Evolutionary conservation across 2,888 invertebrate species (phyloP).

Genomic region (Formica aserva): DNA sequence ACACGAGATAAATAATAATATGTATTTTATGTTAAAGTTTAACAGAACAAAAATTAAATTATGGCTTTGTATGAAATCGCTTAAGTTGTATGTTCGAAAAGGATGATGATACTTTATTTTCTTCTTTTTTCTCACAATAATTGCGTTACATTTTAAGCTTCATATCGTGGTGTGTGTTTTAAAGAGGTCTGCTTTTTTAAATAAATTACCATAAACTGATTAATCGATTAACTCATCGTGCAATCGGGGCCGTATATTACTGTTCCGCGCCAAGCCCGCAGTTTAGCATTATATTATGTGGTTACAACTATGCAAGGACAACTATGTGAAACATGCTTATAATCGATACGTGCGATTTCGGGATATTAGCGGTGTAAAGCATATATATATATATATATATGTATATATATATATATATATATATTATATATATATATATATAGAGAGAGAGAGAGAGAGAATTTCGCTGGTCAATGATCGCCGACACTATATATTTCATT

Average conservation of each 20-base stretch:
- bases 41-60: constrained; percentile 1
- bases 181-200: constrained; percentile 12
- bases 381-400: background rate
- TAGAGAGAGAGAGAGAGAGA: background rate
- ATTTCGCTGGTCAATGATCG: constrained; percentile 17
- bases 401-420: no score
- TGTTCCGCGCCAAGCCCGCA: constrained; percentile 16
- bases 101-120: background rate
- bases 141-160: background rate
- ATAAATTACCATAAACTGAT: constrained; percentile 29
- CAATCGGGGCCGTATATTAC: constrained; percentile 27
- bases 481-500: constrained; percentile 29
- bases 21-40: background rate
- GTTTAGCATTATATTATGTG: constrained; percentile 45
- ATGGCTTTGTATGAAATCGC: background rate
- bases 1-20: background rate
- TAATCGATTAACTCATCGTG: constrained; percentile 48
- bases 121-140: background rate
- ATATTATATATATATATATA: no score
- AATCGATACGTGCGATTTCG: constrained; percentile 53
- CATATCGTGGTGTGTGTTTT: background rate
- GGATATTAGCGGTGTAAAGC: constrained; percentile 26
- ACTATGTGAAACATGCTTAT: constrained; percentile 59
- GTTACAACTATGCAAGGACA: constrained; percentile 48
- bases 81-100: background rate